Evolutionary conservation across 1,140 invertebrate species (phyloP), one percentile per base, ranked within the genome.

Genomic region (Oryctes rhinoceros): DNA sequence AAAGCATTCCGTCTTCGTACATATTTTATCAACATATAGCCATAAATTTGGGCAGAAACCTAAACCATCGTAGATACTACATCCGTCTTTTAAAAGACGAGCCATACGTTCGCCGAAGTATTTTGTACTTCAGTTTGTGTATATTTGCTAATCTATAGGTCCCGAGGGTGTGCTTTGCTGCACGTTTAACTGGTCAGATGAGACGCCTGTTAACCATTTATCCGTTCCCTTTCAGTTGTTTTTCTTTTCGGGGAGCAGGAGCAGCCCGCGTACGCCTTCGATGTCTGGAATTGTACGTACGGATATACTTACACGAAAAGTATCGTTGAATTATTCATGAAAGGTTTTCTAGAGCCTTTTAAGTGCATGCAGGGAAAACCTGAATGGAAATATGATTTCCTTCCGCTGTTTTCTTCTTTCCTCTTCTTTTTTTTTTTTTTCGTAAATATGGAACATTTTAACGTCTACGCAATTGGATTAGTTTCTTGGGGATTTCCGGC

Each of bases 121-220:
- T 49, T 76, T 76, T 47, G 75, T 76, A 76, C 75, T 44, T 44
- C 75, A 49, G 65, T 71, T 49, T 44, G 75, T 76, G 75, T 76
- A 44, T 76, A 76, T 76, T 76, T 76, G 15, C 18, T 76, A 76
- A 76, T 76, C 37, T 44, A 76, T 76, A 76, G 75, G n/a, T 76
- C 75, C 75, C 75, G 75, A n/a, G 75, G 75, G 75, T 76, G 75
- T 76, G 18, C 75, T 76, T 76, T 37, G 18, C 75, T 76, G 37
- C 75, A 76, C 75, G 75, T 76, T 76, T 76, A 76, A 76, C 75
- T 76, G 39, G 75, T 44, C 75, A 76, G 75, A 76, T 76, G 75
- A 76, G 75, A 76, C 75, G 75, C 39, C 75, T 76, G 65, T 76
- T 76, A 47, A 76, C 75, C 75, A 76, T 76, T 49, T 49, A 76